Base-by-base conservation (phyloP, 2,797 vertebrate genomes). In the Falco peregrinus region DNA sequence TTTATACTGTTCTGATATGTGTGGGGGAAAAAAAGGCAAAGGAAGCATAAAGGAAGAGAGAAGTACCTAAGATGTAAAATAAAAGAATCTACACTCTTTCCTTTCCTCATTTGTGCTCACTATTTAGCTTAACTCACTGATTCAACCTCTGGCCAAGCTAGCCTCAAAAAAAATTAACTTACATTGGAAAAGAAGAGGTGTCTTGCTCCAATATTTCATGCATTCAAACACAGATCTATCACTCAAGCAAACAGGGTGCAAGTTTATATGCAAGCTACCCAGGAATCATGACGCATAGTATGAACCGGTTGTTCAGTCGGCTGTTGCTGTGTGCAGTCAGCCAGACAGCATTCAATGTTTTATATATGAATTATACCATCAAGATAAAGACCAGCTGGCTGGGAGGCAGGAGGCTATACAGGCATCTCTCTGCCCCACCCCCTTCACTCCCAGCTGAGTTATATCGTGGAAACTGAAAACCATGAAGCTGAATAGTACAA, bases 241-340 rank as follows among this genome's bases (percentile, higher is more conserved):
- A 90, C 79, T 95, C 84, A 91, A 84, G 76, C 85, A 94, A 95
- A 93, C 61, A 94, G 56, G 77, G 79, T 63, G 54, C 17, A 85
- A 90, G 69, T 89, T 90, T 89, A 67, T 82, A 88, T 70, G 63
- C 61, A 84, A 96, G n/a, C 87, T 94, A 74, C 45, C 81, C 54
- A 84, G 67, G 78, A 94, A 96, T 93, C 94, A 94, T 22, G 90
- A 93, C 69, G 70, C 77, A 76, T 53, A 89, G 94, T 31, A 94
- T 31, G 65, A 96, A 96, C 87, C 22, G 59, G 70, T 59, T 97
- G 70, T 96, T 98, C 97, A 91, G 97, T 97, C 97, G 97, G 94
- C 96, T 97, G 96, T 74, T 94, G 86, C 54, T 45, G 6, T 54
- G 88, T 64, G 64, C 64, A 87, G 37, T 51, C 87, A 82, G 79